phyloP scores from a whole-genome alignment of 2,888 invertebrate genomes.

The Syritta pipiens region DNA sequence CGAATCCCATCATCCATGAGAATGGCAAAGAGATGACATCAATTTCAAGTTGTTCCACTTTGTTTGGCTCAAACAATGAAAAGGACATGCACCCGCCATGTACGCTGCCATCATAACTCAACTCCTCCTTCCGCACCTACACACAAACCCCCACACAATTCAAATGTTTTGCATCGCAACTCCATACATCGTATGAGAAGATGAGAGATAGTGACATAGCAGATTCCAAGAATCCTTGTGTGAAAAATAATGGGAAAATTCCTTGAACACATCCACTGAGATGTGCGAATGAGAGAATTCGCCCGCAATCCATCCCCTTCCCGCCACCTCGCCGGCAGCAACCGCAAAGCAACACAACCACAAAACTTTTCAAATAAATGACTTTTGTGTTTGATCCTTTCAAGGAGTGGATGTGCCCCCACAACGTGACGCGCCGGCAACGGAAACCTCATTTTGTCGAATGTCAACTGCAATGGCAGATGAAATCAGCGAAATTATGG shows the following conservation, averaged over 20 bases:
- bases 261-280: too few species aligned
- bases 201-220: not conserved
- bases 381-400: not conserved
- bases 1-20: too few species aligned
- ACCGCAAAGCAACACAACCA: too few species aligned
- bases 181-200: too few species aligned
- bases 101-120: not conserved
- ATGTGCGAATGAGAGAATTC: too few species aligned
- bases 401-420: not conserved
- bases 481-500: conserved; percentile 12
- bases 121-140: not conserved
- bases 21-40: conserved; percentile 16
- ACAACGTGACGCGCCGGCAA: too few species aligned
- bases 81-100: conserved; percentile 6
- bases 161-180: too few species aligned
- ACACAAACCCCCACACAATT: too few species aligned
- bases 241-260: too few species aligned
- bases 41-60: not conserved
- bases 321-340: too few species aligned
- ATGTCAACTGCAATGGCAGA: conserved; percentile 35
- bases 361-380: conserved; percentile 2
- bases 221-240: too few species aligned
- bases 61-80: not conserved
- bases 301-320: too few species aligned
- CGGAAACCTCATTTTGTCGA: conserved; percentile 1